Percentiles rank a stretch among this genome's conserved stretches.
phyloP scores from a whole-genome alignment of 2,888 invertebrate genomes.

The Mythimna albipuncta region DNA sequence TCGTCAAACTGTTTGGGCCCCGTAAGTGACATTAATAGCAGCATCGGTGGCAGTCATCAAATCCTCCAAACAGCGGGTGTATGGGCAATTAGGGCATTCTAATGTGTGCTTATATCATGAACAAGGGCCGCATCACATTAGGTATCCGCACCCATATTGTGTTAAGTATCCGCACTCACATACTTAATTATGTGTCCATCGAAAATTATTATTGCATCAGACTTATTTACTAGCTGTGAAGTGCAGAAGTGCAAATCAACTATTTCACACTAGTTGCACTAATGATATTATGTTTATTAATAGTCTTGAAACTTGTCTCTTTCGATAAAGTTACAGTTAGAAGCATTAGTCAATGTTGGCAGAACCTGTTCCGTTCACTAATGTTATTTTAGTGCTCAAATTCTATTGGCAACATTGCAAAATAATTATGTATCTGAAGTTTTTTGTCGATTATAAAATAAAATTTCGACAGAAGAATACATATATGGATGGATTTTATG shows the following conservation, averaged over 20 bases:
- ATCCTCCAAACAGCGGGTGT: no score
- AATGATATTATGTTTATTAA: conserved; percentile 3
- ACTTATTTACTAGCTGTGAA: not conserved
- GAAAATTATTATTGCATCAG: not conserved
- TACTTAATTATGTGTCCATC: not conserved
- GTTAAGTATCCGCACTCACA: no score
- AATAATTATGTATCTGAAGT: not conserved
- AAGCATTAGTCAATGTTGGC: conserved; percentile 26
- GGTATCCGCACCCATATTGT: no score
- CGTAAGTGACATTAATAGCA: no score
- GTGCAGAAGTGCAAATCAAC: conserved; percentile 16
- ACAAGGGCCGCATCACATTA: no score
- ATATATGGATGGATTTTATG: no score
- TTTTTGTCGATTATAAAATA: not conserved
- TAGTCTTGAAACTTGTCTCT: conserved; percentile 16
- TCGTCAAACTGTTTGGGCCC: no score
- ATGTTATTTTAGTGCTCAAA: conserved; percentile 18
- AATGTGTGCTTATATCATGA: no score
- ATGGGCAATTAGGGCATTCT: no score
- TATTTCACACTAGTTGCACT: conserved; percentile 2
- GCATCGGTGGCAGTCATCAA: no score
- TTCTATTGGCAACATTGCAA: conserved; percentile 17
- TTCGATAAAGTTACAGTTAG: conserved; percentile 15
- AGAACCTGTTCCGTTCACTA: conserved; percentile 29
- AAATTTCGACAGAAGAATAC: not conserved